Evolutionary conservation across 2,888 invertebrate genomes (phyloP).

Genomic region (Drosophila conformis): DNA sequence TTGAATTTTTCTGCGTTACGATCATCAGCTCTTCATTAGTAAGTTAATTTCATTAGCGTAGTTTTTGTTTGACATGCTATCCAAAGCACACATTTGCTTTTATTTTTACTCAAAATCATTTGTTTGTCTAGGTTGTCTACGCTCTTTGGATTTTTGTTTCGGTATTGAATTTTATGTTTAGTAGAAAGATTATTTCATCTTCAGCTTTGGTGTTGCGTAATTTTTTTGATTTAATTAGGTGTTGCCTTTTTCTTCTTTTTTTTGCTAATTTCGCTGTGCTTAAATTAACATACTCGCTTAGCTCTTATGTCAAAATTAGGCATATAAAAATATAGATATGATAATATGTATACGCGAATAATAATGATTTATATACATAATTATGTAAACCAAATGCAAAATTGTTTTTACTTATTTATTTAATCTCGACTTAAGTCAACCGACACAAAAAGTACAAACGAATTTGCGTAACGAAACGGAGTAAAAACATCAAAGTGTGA

Average conservation of each 20-base stretch:
- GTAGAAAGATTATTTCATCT: slow-evolving; percentile 52
- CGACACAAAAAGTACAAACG: background rate
- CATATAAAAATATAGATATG: background rate
- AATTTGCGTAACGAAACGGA: background rate
- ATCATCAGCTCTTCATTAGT: slow-evolving; percentile 74
- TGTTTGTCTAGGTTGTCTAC: slow-evolving; percentile 25
- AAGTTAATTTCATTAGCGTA: slow-evolving; percentile 72
- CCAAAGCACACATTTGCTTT: slow-evolving; percentile 24
- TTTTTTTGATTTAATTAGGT: slow-evolving; percentile 45
- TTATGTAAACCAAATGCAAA: background rate
- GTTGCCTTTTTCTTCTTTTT: slow-evolving; percentile 10
- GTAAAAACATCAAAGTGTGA: background rate
- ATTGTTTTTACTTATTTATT: background rate
- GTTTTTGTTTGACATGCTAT: slow-evolving; percentile 47
- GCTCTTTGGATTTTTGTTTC: slow-evolving; percentile 44
- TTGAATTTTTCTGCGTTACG: slow-evolving; percentile 34
- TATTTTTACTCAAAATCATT: slow-evolving; percentile 28
- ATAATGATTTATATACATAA: background rate
- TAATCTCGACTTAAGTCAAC: background rate
- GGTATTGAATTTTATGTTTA: slow-evolving; percentile 38
- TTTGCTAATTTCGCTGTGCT: slow-evolving; percentile 35
- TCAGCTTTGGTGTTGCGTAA: slow-evolving; percentile 51
- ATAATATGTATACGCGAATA: background rate
- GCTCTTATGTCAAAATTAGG: slow-evolving; percentile 23
- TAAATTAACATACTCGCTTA: slow-evolving; percentile 32